Evolutionary conservation across 2,797 vertebrate species (phyloP).

Genomic region (Monodelphis domestica): DNA sequence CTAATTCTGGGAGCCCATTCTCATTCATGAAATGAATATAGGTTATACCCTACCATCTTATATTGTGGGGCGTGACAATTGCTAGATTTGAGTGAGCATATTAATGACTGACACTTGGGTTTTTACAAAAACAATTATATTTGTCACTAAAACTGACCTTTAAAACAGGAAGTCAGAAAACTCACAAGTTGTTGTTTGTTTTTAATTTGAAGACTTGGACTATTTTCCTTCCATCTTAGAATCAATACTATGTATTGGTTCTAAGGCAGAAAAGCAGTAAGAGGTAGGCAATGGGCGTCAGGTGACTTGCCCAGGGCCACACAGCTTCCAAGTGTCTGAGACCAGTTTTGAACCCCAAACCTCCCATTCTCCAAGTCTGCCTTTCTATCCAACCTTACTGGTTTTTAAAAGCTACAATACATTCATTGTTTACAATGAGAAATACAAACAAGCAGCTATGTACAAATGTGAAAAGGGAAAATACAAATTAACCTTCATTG

Average conservation of each 20-base stretch:
- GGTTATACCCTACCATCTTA: not conserved
- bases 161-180: not conserved
- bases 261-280: too few relatives aligned
- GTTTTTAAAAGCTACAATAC: not conserved
- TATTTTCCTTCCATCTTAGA: too few relatives aligned
- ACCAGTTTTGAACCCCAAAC: too few relatives aligned
- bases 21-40: not conserved
- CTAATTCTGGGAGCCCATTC: not conserved
- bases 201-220: too few relatives aligned
- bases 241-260: too few relatives aligned
- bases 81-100: slow-evolving; percentile 15
- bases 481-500: not conserved
- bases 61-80: not conserved
- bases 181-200: too few relatives aligned
- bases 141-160: not conserved
- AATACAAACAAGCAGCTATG: slow-evolving; percentile 17
- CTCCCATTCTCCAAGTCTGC: too few relatives aligned
- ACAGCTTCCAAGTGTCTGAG: too few relatives aligned
- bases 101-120: not conserved
- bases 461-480: slow-evolving; percentile 34
- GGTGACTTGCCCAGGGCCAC: too few relatives aligned
- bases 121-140: not conserved
- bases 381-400: not conserved
- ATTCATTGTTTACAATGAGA: not conserved
- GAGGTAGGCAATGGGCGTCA: too few relatives aligned